phyloP scores from a whole-genome alignment of 2,797 vertebrate species.

The Danio tinwini region DNA sequence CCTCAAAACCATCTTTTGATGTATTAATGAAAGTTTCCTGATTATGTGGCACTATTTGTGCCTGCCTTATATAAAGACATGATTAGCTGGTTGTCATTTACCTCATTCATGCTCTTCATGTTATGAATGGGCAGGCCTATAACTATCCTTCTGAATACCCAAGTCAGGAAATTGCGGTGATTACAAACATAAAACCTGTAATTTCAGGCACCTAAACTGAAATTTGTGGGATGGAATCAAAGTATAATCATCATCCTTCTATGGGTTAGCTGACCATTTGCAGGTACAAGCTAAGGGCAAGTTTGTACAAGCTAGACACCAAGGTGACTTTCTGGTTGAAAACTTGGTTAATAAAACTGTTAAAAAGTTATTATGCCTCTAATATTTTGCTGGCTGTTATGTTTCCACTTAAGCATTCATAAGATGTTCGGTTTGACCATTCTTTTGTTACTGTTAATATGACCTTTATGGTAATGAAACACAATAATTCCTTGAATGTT shows the following conservation, averaged over 20 bases:
- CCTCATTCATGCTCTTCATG: constrained; percentile 16
- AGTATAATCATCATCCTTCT: constrained; percentile 4
- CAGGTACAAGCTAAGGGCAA: constrained; percentile 8
- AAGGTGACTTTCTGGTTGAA: not conserved
- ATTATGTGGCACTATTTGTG: not conserved
- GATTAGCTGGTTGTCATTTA: constrained; percentile 12
- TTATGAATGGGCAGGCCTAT: not conserved
- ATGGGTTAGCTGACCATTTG: not conserved
- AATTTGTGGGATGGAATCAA: not conserved
- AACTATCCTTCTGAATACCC: constrained; percentile 8
- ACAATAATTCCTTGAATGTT: no score
- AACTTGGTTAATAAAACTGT: not conserved
- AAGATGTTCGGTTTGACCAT: no score
- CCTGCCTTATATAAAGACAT: constrained; percentile 13
- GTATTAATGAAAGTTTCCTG: not conserved
- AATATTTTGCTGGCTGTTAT: not conserved
- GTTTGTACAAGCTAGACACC: not conserved
- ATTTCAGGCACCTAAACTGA: constrained; percentile 20
- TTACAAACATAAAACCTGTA: constrained; percentile 34
- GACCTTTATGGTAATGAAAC: no score
- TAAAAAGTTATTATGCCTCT: not conserved
- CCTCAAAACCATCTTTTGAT: constrained; percentile 2
- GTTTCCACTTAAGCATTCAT: not conserved
- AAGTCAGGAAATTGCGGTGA: constrained; percentile 15
- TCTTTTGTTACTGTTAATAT: no score